Evolutionary conservation across 30 jellyfish, hydroid and myxozoan species (phyloP).

Genomic region (Phacellophora camtschatica): DNA sequence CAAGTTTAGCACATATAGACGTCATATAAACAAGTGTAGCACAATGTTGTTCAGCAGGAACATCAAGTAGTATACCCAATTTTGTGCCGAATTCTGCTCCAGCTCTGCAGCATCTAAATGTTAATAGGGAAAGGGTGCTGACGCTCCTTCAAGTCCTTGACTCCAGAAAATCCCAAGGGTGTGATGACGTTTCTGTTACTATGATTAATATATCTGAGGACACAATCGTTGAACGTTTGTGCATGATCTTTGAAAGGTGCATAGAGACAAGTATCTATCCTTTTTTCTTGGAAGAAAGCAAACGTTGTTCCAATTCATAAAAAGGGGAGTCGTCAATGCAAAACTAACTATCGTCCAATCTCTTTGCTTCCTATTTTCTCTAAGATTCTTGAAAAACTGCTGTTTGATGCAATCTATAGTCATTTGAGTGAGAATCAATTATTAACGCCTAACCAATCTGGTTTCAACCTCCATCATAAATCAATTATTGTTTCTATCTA

Average conservation of each 20-base stretch:
- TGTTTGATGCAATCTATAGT: slow-evolving; percentile 3
- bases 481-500: not conserved
- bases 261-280: slow-evolving; percentile 1
- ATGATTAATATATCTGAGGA: slow-evolving; percentile 3
- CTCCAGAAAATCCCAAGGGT: slow-evolving; percentile 38
- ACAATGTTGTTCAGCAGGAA: too few species aligned
- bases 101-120: slow-evolving; percentile 4
- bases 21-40: too few species aligned
- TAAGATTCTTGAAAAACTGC: slow-evolving; percentile 5
- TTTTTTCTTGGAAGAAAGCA: slow-evolving; percentile 21
- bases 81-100: not conserved
- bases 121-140: slow-evolving; percentile 28
- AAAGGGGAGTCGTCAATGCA: slow-evolving; percentile 11
- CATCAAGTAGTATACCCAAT: slow-evolving; percentile 17
- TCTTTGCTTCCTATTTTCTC: slow-evolving; percentile 19
- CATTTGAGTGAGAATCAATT: slow-evolving; percentile 9
- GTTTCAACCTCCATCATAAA: not conserved
- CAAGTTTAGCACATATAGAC: too few species aligned
- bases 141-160: slow-evolving; percentile 13
- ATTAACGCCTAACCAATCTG: slow-evolving; percentile 4
- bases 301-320: slow-evolving; percentile 21
- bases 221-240: slow-evolving; percentile 15
- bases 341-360: not conserved
- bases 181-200: not conserved
- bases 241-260: not conserved